These are phyloP conservation scores for Lucilia cuprina DNA, from an alignment of 1,140 invertebrate species.

Conservation along the genomic window DNA sequence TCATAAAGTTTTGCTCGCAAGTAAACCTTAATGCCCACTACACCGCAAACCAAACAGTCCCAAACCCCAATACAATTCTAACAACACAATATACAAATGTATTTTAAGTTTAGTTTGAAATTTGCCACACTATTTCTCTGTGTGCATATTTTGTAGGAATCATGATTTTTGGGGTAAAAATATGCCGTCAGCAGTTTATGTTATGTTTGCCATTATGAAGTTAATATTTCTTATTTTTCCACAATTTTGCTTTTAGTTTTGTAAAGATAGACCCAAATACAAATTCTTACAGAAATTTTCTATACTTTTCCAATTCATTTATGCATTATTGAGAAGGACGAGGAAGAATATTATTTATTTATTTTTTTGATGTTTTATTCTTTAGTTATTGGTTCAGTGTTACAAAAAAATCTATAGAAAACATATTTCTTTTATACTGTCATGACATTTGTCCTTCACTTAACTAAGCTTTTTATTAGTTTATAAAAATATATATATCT, in stretches of 20 bases:
- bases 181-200: not conserved
- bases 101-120: not conserved
- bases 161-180: not conserved
- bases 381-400: not conserved
- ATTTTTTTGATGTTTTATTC: not conserved
- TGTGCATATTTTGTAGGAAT: not conserved
- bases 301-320: not conserved
- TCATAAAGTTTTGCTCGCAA: too few species aligned
- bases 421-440: not conserved
- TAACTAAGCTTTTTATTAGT: not conserved
- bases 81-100: not conserved
- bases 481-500: not conserved
- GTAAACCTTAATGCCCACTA: too few species aligned
- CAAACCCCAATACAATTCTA: not conserved
- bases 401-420: not conserved
- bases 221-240: too few species aligned
- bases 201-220: not conserved
- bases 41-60: too few species aligned
- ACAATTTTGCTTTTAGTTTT: too few species aligned
- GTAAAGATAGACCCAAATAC: not conserved
- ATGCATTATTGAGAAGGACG: too few species aligned
- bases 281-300: not conserved
- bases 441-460: constrained; percentile 10
- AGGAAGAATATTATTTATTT: too few species aligned
- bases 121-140: not conserved